phyloP scores from a whole-genome alignment of 2,888 invertebrate genomes.

The Platycheirus rosarum region DNA sequence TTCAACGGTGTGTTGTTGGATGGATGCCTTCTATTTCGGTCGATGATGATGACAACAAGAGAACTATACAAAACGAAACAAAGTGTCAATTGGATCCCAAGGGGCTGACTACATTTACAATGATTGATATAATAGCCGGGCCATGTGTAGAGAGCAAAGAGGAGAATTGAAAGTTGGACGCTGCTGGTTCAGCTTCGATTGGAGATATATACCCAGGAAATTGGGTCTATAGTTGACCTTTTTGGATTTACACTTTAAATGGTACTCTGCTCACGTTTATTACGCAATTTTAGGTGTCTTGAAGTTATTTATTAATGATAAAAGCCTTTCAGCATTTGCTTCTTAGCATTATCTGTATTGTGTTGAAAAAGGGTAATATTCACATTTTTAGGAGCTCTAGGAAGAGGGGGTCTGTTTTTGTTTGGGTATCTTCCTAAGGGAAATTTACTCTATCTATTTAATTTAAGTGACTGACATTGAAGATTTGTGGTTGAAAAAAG shows the following conservation, averaged over 20 bases:
- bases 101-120: constrained; percentile 34
- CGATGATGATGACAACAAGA: not conserved
- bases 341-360: constrained; percentile 7
- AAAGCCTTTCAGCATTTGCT: constrained; percentile 36
- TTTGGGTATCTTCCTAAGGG: constrained; percentile 6
- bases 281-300: constrained; percentile 53
- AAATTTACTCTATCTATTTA: constrained; percentile 38
- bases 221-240: constrained; percentile 37
- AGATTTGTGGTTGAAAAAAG: constrained; percentile 34
- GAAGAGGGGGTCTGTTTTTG: too few species aligned
- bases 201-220: constrained; percentile 41
- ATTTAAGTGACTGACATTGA: constrained; percentile 48
- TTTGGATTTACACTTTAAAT: constrained; percentile 38
- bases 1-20: constrained; percentile 3
- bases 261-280: constrained; percentile 51
- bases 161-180: constrained; percentile 22
- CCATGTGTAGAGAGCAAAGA: constrained; percentile 3
- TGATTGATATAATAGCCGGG: constrained; percentile 60
- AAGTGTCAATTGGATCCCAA: constrained; percentile 59
- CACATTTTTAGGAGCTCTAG: not conserved
- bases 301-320: constrained; percentile 68
- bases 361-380: not conserved
- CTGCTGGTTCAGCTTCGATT: constrained; percentile 54
- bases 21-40: not conserved
- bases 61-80: constrained; percentile 25